phyloP scores from a whole-genome alignment of 1,140 invertebrate species.

The Battus philenor region DNA sequence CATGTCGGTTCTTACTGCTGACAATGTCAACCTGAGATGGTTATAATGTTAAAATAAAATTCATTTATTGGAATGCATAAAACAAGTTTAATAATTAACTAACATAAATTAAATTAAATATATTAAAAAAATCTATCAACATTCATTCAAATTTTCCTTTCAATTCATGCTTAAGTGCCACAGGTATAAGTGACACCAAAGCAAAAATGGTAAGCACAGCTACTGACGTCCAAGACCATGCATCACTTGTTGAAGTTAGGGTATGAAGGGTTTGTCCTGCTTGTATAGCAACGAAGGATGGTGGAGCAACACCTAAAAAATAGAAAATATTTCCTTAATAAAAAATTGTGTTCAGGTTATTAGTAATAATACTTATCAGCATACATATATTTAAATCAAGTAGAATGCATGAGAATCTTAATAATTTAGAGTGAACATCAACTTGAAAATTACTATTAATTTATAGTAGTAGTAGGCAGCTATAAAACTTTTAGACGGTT shows the following conservation, averaged over 20 bases:
- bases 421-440: no score
- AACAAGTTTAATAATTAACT: constrained; percentile 45
- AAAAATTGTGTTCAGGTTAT: no score
- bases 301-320: constrained; percentile 94
- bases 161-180: constrained; percentile 91
- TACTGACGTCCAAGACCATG: constrained; percentile 93
- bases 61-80: constrained; percentile 53
- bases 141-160: constrained; percentile 87
- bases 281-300: constrained; percentile 98
- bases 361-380: no score
- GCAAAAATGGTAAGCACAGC: constrained; percentile 86
- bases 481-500: no score
- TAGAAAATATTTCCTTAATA: constrained; percentile 16
- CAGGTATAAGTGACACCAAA: constrained; percentile 91
- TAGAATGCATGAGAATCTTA: no score
- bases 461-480: no score
- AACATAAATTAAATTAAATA: constrained; percentile 43
- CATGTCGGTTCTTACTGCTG: constrained; percentile 85
- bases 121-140: constrained; percentile 43
- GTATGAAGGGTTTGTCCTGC: constrained; percentile 97
- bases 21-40: constrained; percentile 10
- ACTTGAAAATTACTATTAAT: no score
- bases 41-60: no score
- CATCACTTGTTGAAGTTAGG: constrained; percentile 91
- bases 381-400: no score